Percentiles rank a stretch among this genome's conserved stretches.
These are phyloP conservation scores for Artibeus jamaicensis DNA, from an alignment of 2,797 vertebrate species.

Conservation along the genomic window DNA sequence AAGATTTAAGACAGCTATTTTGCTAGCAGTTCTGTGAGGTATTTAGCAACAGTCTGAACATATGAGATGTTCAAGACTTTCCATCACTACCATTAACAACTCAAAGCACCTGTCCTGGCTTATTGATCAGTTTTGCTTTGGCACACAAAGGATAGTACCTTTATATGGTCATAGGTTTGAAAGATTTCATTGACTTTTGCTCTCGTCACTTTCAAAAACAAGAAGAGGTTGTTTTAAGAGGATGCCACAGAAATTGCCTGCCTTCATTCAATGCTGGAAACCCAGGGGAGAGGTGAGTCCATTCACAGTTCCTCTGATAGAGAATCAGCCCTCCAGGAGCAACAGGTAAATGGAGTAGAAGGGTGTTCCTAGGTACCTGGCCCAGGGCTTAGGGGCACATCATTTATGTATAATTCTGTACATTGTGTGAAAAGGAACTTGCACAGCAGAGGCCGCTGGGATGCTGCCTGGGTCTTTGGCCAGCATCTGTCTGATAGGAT, in stretches of 20 bases:
- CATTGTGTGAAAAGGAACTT: background rate
- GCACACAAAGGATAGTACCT: background rate
- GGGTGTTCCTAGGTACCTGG: background rate
- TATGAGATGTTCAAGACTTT: background rate
- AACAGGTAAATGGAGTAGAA: background rate
- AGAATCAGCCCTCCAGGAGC: background rate
- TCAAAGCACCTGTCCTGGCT: background rate
- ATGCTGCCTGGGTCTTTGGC: background rate
- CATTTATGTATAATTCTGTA: background rate
- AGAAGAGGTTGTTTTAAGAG: background rate
- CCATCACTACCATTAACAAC: background rate
- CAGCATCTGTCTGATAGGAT: background rate
- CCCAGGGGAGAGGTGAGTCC: background rate
- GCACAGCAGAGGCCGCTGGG: background rate
- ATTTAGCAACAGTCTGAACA: background rate
- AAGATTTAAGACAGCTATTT: background rate
- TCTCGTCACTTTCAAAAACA: background rate
- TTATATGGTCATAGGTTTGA: background rate
- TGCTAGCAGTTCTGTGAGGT: background rate
- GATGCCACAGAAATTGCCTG: background rate
- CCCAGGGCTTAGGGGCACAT: background rate
- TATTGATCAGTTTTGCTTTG: background rate
- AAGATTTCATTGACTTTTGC: background rate
- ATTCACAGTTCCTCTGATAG: background rate
- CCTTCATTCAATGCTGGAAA: background rate